Evolutionary conservation across 2,797 vertebrate genomes (phyloP), one percentile per base, ranked within the genome.

Genomic region (Neostethus bicornis): DNA sequence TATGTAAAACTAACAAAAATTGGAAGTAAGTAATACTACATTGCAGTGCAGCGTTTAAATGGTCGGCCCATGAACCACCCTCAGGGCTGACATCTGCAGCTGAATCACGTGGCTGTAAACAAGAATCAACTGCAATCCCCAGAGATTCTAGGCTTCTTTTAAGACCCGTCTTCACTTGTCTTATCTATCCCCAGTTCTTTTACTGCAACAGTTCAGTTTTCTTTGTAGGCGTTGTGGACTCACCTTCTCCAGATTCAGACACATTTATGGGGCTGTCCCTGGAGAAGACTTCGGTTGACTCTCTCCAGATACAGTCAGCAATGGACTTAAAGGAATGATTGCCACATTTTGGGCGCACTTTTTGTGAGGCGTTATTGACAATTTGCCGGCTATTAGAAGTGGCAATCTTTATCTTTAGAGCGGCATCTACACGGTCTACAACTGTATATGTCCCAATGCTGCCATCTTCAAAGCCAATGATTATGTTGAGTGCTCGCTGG

Each of bases 321-420:
- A 95, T 90, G 17, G 77, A 89, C 87, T 99, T 99, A 79, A 95
- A 99, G 80, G 90, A 92, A 26, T 96, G 94, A 82, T 92, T 93
- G 65, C 92, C 92, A 46, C 94, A 96, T 83, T 97, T 98, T 24
- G 97, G 96, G 59, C 94, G 92, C 69, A 96, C 92, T 72, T 94
- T 91, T 80, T 98, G 96, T 1, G 95, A 91, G 42, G 95, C 63
- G 1, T 91, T 98, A 90, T 93, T 98, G 90, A 99, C 97, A 81
- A 99, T 98, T 79, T 99, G 97, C 21, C 97, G 95, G 86, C 97
- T 99, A 79, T 98, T 99, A 35, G 97, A 99, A 51, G 97, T 98
- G 81, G 97, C 97, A 10, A 99, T 99, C 87, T 99, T 99, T 72
- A 99, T 99, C 85, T 99, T 99, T 71, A 99, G 89, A 2, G 97